Base-by-base conservation (phyloP, 2,113 vertebrate species). In the Dasyornis broadbenti region DNA sequence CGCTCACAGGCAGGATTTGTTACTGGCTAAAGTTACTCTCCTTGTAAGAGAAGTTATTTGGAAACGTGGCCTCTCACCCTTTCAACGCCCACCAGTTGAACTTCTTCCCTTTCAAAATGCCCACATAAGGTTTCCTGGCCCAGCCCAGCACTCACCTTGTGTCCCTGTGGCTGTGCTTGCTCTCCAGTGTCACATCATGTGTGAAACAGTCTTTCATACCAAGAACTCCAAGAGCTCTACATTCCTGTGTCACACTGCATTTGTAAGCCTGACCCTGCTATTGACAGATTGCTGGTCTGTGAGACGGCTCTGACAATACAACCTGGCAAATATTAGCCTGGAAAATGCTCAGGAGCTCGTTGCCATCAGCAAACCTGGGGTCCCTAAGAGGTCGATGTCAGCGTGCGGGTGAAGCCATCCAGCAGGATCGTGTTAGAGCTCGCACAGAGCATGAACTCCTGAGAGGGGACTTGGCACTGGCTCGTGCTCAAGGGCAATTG, bases 221-320 rank as follows among this genome's bases (percentile, higher is more conserved):
- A 59, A 59, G 60, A 78, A 9, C 68, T n/a, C 28, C 7, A 3
- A 13, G 86, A 68, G 88, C 37, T 85, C 90, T 53, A 14, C 52
- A 37, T 86, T 94, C 80, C 72, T 11, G n/a, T 93, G 92, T 94
- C 92, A 89, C 88, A 3, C 72, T 61, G 85, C 68, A 75, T 96
- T 94, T 95, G 85, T 64, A n/a, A 94, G 40, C 54, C n/a, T 11
- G 12, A 49, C 65, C 68, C 80, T 59, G 90, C 82, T 78, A 75
- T 81, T 78, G 92, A 83, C 94, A 84, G 76, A 53, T 7, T 20
- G 50, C 77, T 39, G 66, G 40, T 47, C 90, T 64, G 52, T 3
- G 69, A 76, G 82, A 83, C 3, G 40, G 52, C 86, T 39, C 39
- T 79, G 91, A 71, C 92, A 85, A 42, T 16, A 22, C 59, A 71